phyloP scores from a whole-genome alignment of 2,888 invertebrate genomes.

The Andrena praecox region DNA sequence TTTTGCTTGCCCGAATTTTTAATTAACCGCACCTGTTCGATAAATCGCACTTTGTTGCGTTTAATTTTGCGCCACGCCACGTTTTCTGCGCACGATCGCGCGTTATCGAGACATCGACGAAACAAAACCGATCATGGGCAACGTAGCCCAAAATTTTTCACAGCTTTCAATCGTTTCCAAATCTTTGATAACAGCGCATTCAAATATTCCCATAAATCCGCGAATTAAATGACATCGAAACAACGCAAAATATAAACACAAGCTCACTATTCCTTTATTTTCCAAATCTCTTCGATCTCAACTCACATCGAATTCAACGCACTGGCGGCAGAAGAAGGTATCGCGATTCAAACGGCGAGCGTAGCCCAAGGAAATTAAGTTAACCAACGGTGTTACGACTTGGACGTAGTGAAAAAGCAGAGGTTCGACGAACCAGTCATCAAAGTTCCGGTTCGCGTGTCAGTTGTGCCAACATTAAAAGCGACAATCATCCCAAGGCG shows the following conservation, averaged over 20 bases:
- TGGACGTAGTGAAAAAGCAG: not conserved
- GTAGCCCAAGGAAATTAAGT: not conserved
- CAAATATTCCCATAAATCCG: too few species aligned
- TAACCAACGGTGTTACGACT: slow-evolving; percentile 1
- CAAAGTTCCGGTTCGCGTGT: slow-evolving; percentile 6
- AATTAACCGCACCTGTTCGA: slow-evolving; percentile 17
- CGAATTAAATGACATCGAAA: too few species aligned
- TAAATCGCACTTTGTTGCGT: slow-evolving; percentile 22
- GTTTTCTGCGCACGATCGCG: not conserved
- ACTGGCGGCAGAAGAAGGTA: not conserved
- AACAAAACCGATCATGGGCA: too few species aligned
- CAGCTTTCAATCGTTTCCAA: too few species aligned
- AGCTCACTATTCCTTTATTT: not conserved
- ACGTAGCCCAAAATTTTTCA: too few species aligned
- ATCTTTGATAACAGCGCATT: too few species aligned
- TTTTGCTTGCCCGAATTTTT: slow-evolving; percentile 27
- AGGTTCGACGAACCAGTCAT: not conserved
- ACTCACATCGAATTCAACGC: not conserved
- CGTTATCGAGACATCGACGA: not conserved
- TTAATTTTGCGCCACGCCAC: not conserved
- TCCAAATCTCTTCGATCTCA: not conserved
- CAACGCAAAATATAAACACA: too few species aligned
- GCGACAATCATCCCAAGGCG: not conserved
- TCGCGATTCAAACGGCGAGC: not conserved
- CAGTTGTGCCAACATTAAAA: slow-evolving; percentile 44